phyloP scores from a whole-genome alignment of 2,797 vertebrate genomes.

The Enteromius viviparus region DNA sequence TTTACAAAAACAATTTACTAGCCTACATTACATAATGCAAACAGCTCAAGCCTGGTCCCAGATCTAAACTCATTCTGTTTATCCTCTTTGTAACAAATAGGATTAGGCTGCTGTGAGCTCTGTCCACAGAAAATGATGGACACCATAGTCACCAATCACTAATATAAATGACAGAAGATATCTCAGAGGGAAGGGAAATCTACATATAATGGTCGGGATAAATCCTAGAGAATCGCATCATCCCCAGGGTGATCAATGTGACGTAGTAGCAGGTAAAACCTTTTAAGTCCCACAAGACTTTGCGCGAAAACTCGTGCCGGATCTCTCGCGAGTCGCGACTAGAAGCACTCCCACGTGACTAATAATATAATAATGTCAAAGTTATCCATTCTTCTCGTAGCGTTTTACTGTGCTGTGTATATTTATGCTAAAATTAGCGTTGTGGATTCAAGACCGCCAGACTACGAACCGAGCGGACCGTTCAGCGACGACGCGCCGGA shows the following conservation, averaged over 20 bases:
- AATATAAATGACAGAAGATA: not conserved
- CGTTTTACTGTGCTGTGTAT: conserved; percentile 30
- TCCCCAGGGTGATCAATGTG: not conserved
- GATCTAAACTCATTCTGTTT: not conserved
- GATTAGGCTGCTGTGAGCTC: conserved; percentile 1
- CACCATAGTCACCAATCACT: not conserved
- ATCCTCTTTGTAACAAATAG: conserved; percentile 25
- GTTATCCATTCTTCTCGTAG: conserved; percentile 2
- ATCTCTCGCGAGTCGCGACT: not conserved
- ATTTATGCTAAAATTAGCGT: conserved; percentile 2
- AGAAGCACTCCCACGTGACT: not conserved
- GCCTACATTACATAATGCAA: not conserved
- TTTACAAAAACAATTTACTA: not conserved
- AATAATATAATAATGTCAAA: conserved; percentile 28
- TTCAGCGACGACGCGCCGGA: not conserved
- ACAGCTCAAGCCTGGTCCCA: not conserved
- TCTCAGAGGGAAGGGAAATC: not conserved
- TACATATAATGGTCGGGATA: not conserved
- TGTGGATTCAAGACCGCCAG: conserved; percentile 52
- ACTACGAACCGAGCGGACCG: not conserved
- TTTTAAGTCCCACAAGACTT: conserved; percentile 1
- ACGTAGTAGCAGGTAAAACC: conserved; percentile 9
- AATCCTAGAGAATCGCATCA: not conserved
- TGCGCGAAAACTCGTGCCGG: not conserved
- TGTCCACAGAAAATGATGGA: not conserved